Evolutionary conservation across 2,888 invertebrate genomes (phyloP).

Genomic region (Stenotaenia linearis): DNA sequence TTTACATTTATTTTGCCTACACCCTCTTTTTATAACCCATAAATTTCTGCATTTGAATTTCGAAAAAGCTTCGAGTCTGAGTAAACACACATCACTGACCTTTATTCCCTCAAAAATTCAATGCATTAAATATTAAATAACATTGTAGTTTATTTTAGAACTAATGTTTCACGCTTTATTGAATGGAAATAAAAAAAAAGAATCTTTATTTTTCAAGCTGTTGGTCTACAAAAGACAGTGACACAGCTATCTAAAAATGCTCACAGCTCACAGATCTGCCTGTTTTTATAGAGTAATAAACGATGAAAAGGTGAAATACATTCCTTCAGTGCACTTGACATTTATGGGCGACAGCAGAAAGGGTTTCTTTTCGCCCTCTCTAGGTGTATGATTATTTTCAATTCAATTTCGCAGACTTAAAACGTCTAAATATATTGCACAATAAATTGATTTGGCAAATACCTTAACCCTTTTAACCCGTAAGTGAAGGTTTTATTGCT

Average conservation of each 20-base stretch:
- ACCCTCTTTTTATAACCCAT: not conserved
- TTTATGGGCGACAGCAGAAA: not conserved
- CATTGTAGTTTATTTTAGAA: no score
- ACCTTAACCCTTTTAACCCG: not conserved
- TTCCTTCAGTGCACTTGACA: conserved; percentile 5
- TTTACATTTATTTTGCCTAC: not conserved
- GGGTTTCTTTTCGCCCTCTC: not conserved
- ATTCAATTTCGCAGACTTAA: not conserved
- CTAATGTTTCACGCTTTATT: not conserved
- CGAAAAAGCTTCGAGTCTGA: not conserved
- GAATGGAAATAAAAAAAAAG: not conserved
- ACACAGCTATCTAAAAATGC: not conserved
- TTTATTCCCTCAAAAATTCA: no score
- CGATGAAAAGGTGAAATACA: conserved; percentile 19
- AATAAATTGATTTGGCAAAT: not conserved
- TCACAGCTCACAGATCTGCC: conserved; percentile 11
- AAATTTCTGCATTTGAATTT: conserved; percentile 13
- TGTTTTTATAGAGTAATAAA: conserved; percentile 26
- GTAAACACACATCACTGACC: not conserved
- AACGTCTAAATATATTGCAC: not conserved
- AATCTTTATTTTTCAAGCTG: conserved; percentile 12
- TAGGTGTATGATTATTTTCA: not conserved
- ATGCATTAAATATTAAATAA: not conserved
- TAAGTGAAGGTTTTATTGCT: not conserved
- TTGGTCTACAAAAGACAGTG: not conserved